phyloP scores from a whole-genome alignment of 2,113 vertebrate species.

The Eleginops maclovinus region DNA sequence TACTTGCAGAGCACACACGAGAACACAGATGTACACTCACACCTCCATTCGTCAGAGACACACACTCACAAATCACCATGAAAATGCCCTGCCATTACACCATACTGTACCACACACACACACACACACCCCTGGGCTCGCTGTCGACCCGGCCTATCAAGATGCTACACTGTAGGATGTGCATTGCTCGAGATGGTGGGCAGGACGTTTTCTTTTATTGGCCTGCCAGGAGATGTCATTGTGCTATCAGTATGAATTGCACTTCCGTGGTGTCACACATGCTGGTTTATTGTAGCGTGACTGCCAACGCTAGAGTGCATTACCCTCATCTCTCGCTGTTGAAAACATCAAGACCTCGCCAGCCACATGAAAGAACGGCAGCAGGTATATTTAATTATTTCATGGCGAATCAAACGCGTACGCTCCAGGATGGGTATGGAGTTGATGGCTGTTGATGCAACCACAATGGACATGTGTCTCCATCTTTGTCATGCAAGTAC shows the following conservation, averaged over 20 bases:
- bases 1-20: background rate
- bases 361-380: constrained; percentile 47
- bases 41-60: constrained; percentile 23
- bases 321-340: constrained; percentile 47
- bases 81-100: constrained; percentile 28
- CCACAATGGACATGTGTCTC: constrained; percentile 20
- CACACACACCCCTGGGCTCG: constrained; percentile 1
- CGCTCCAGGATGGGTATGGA: background rate
- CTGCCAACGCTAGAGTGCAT: constrained; percentile 64
- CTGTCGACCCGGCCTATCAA: constrained; percentile 27
- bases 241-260: constrained; percentile 70
- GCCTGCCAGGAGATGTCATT: constrained; percentile 72
- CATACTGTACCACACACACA: constrained; percentile 11
- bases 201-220: constrained; percentile 69
- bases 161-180: constrained; percentile 21
- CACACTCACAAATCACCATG: background rate
- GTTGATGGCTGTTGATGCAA: background rate
- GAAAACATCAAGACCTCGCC: constrained; percentile 44
- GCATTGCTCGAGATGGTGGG: constrained; percentile 36
- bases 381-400: constrained; percentile 41
- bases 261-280: constrained; percentile 51
- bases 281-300: constrained; percentile 58
- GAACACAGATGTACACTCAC: background rate
- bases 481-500: constrained; percentile 22
- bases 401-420: background rate